Conservation (phyloP, 2,888 invertebrate genomes). For the Lamellibrachia columna region DNA sequence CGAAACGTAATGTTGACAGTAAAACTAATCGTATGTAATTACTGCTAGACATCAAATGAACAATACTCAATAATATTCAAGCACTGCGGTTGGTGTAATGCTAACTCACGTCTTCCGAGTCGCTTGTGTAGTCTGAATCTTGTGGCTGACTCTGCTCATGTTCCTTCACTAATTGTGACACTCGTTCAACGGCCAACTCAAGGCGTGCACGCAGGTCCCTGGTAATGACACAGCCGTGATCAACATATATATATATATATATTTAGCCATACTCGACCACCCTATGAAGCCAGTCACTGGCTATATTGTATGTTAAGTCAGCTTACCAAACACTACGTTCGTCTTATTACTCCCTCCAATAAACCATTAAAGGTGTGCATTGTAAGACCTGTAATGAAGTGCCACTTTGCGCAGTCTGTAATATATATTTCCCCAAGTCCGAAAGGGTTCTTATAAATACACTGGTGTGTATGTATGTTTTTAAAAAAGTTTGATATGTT, state of each 20-base stretch:
- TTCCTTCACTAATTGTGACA: constrained; percentile 69
- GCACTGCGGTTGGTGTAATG: not conserved
- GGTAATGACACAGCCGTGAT: constrained; percentile 31
- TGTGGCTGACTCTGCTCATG: constrained; percentile 53
- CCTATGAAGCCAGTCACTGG: not conserved
- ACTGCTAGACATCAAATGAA: not conserved
- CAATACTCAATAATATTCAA: not conserved
- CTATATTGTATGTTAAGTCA: not conserved
- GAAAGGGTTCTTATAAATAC: not conserved
- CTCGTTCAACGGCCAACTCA: constrained; percentile 83
- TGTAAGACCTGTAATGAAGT: not conserved
- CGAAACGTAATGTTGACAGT: no score
- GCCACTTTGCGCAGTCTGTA: not conserved
- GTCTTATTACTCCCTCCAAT: not conserved
- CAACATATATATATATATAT: not conserved
- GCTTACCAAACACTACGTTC: not conserved
- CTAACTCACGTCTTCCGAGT: constrained; percentile 69
- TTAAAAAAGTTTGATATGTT: not conserved
- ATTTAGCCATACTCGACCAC: not conserved
- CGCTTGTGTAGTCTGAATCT: constrained; percentile 71
- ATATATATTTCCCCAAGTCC: not conserved
- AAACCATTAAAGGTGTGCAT: not conserved
- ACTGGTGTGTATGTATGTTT: not conserved
- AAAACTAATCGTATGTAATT: no score
- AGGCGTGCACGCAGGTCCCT: constrained; percentile 90